Evolutionary conservation across 2,888 invertebrate species (phyloP).

Genomic region (Thymelicus lineola): DNA sequence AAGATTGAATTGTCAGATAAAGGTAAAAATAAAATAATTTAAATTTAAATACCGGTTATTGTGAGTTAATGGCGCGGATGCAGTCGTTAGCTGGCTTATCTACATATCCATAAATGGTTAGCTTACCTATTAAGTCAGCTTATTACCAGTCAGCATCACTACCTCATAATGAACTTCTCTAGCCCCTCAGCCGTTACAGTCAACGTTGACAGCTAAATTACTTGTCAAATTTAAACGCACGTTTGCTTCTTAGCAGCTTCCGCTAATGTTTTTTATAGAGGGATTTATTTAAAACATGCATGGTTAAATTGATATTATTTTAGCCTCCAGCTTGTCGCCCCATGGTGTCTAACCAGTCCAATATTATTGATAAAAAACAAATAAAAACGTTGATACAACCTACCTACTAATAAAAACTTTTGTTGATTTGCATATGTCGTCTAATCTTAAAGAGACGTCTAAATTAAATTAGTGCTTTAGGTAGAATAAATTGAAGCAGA

Average conservation of each 20-base stretch:
- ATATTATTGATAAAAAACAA: not conserved
- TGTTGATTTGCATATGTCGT: too few species aligned
- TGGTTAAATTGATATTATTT: not conserved
- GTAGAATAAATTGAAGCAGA: not conserved
- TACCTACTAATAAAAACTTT: too few species aligned
- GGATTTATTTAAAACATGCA: slow-evolving; percentile 11
- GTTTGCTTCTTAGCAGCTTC: slow-evolving; percentile 46
- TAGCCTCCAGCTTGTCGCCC: not conserved
- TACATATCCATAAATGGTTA: slow-evolving; percentile 7
- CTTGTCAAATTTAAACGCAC: slow-evolving; percentile 55
- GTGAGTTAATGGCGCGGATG: not conserved
- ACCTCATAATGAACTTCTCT: slow-evolving; percentile 24
- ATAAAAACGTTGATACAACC: not conserved
- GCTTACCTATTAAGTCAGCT: not conserved
- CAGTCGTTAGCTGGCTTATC: not conserved
- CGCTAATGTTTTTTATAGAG: slow-evolving; percentile 43
- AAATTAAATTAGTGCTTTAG: too few species aligned
- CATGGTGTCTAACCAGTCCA: not conserved
- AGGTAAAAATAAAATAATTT: not conserved
- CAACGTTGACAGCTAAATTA: slow-evolving; percentile 57
- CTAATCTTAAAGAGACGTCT: too few species aligned
- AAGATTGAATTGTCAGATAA: not conserved
- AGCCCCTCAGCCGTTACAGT: slow-evolving; percentile 11
- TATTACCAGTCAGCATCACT: slow-evolving; percentile 17
- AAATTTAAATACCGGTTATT: not conserved